Conservation (phyloP, 2,888 invertebrate species). For the Keiferia lycopersicella region DNA sequence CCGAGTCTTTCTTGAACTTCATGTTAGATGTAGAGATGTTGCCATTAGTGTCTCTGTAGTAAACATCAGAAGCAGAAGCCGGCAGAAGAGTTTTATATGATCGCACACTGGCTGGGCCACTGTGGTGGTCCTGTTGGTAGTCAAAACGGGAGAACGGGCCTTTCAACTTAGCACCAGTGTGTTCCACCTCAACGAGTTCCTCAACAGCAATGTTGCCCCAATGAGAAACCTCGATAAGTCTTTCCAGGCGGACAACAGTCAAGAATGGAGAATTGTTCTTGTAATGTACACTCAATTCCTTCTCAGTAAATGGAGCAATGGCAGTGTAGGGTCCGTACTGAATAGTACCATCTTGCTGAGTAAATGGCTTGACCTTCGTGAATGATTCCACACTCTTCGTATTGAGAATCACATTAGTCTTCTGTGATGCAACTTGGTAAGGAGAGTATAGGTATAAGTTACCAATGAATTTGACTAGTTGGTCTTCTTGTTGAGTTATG, state of each 20-base stretch:
- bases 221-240: slow-evolving; percentile 97
- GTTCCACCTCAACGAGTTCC: slow-evolving; percentile 94
- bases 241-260: slow-evolving; percentile 92
- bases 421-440: slow-evolving; percentile 90
- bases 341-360: slow-evolving; percentile 89
- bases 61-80: slow-evolving; percentile 96
- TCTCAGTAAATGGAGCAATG: slow-evolving; percentile 79
- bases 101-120: slow-evolving; percentile 93
- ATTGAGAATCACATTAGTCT: slow-evolving; percentile 88
- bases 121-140: slow-evolving; percentile 95
- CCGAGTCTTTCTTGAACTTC: slow-evolving; percentile 92
- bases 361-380: slow-evolving; percentile 90
- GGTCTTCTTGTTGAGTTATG: slow-evolving; percentile 96
- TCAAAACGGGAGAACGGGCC: slow-evolving; percentile 98
- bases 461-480: slow-evolving; percentile 93
- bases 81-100: slow-evolving; percentile 93
- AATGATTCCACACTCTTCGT: slow-evolving; percentile 91
- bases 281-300: slow-evolving; percentile 91
- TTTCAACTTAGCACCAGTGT: slow-evolving; percentile 95
- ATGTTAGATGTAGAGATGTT: slow-evolving; percentile 99
- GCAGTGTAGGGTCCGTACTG: slow-evolving; percentile 95
- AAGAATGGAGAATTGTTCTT: slow-evolving; percentile 98
- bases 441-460: slow-evolving; percentile 92
- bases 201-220: slow-evolving; percentile 99
- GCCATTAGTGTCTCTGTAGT: slow-evolving; percentile 98